Evolutionary conservation across 2,797 vertebrate genomes (phyloP).

Genomic region (Channallabes apus): DNA sequence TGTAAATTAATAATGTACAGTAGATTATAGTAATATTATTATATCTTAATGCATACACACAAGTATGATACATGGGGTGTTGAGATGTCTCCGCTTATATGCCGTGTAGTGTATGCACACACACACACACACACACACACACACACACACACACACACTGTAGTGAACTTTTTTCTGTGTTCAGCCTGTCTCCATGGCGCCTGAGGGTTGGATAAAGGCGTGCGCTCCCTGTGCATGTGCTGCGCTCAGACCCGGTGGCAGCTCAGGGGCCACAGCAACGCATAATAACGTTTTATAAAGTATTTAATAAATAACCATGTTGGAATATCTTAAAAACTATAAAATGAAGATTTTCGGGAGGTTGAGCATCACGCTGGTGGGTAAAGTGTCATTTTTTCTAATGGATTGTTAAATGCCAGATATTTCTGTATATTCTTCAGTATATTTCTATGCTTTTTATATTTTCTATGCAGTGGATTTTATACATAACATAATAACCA

Average conservation of each 20-base stretch:
- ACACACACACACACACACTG: too few relatives aligned
- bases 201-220: neutral
- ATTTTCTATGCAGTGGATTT: neutral
- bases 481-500: neutral
- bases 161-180: neutral
- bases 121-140: too few relatives aligned
- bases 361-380: conserved; percentile 79
- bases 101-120: too few relatives aligned
- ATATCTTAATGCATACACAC: neutral
- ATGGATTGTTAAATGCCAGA: neutral
- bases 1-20: neutral
- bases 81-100: too few relatives aligned
- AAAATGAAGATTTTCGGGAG: conserved; percentile 83
- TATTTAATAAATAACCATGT: conserved; percentile 55
- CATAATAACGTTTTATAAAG: too few relatives aligned
- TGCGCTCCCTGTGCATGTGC: conserved; percentile 1
- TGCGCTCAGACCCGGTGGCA: neutral
- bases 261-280: too few relatives aligned
- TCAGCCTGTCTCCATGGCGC: neutral
- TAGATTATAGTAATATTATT: neutral
- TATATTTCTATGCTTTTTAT: neutral
- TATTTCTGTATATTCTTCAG: too few relatives aligned
- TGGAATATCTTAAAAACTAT: conserved; percentile 62
- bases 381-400: conserved; percentile 54
- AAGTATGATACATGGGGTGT: neutral